phyloP scores from a whole-genome alignment of 1,140 invertebrate species.

The Anastrepha ludens region DNA sequence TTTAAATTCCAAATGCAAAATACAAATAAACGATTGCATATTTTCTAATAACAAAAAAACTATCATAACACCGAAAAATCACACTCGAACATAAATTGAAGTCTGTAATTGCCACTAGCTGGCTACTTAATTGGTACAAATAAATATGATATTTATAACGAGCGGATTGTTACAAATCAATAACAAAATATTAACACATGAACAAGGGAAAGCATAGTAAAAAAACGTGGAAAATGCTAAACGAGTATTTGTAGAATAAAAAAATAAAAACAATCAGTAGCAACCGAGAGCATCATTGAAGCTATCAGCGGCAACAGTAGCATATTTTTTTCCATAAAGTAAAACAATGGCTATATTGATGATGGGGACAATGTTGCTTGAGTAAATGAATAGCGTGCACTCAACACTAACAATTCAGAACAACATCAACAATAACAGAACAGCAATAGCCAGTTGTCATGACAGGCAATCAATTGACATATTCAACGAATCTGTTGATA shows the following conservation, averaged over 20 bases:
- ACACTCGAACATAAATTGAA: no score
- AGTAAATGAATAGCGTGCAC: slow-evolving; percentile 19
- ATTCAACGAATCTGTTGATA: slow-evolving; percentile 46
- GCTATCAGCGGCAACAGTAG: background rate
- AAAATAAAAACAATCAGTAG: background rate
- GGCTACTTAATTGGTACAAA: background rate
- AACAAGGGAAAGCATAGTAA: background rate
- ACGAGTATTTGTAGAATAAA: background rate
- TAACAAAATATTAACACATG: background rate
- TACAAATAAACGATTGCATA: no score
- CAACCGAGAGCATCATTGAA: background rate
- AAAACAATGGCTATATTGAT: slow-evolving; percentile 19
- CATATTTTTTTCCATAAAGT: background rate
- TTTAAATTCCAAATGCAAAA: no score
- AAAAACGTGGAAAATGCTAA: background rate
- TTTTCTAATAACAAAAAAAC: no score
- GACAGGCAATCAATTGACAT: slow-evolving; percentile 33
- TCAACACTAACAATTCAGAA: background rate
- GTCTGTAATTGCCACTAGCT: no score
- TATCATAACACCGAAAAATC: no score
- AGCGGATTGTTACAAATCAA: background rate
- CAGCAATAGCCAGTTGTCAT: background rate
- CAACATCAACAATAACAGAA: slow-evolving; percentile 24
- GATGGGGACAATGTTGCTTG: background rate
- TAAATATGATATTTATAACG: background rate